phyloP scores from a whole-genome alignment of 2,113 vertebrate species.

The Sminthopsis crassicaudata region DNA sequence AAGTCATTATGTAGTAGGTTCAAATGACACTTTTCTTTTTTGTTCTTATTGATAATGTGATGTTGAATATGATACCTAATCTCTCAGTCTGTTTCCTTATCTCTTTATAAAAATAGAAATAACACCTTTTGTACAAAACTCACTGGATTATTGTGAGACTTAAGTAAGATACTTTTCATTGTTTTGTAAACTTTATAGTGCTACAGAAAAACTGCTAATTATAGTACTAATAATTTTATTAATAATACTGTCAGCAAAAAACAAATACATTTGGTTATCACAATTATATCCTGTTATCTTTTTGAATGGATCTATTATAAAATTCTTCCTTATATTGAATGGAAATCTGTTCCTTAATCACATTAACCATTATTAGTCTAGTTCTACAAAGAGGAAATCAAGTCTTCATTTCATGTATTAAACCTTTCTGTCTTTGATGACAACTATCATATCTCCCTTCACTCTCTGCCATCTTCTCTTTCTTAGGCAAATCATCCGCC shows the following conservation, averaged over 20 bases:
- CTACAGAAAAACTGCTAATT: background rate
- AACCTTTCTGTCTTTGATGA: background rate
- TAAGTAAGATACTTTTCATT: background rate
- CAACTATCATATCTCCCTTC: background rate
- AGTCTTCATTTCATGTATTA: background rate
- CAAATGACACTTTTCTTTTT: background rate
- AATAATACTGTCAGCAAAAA: background rate
- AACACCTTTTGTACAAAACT: background rate
- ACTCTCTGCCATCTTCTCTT: background rate
- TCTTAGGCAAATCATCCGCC: background rate
- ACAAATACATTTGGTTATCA: background rate
- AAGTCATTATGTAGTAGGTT: background rate
- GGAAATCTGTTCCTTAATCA: background rate
- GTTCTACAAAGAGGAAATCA: background rate
- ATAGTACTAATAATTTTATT: background rate
- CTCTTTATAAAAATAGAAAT: background rate
- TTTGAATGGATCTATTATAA: background rate
- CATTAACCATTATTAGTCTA: background rate
- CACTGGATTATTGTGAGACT: background rate
- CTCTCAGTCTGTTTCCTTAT: background rate
- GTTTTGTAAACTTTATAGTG: background rate
- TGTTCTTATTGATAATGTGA: background rate
- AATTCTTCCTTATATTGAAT: background rate
- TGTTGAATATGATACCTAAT: background rate
- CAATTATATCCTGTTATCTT: background rate